A percentile compares a stretch with the other conserved stretches of the same genome.
Evolutionary conservation across 2,888 invertebrate genomes (phyloP).

Genomic region (Drosophila kuntzei): DNA sequence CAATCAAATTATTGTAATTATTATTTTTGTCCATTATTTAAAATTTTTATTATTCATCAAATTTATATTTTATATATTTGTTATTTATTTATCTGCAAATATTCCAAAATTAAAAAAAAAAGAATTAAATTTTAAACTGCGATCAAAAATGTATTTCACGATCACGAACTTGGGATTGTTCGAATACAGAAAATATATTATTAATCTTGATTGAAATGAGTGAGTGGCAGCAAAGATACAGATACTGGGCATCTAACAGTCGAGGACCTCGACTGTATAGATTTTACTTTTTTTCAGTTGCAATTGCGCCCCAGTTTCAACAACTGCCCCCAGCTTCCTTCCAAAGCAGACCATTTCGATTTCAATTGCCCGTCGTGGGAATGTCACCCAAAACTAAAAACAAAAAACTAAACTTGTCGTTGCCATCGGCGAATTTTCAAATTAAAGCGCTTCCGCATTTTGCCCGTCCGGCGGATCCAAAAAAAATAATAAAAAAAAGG

Average conservation of each 20-base stretch:
- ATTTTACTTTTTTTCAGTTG: constrained; percentile 25
- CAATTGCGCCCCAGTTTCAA: constrained; percentile 50
- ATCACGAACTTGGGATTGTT: no score
- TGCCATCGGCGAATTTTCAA: constrained; percentile 50
- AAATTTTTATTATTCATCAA: no score
- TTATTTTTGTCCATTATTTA: no score
- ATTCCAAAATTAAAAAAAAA: no score
- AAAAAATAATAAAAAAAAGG: constrained; percentile 15
- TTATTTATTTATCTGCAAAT: no score
- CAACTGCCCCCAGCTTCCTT: constrained; percentile 6
- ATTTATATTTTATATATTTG: no score
- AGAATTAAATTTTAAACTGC: no score
- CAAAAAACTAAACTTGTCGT: constrained; percentile 32
- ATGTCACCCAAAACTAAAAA: constrained; percentile 34
- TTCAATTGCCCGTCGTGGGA: constrained; percentile 58
- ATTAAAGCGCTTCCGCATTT: constrained; percentile 66
- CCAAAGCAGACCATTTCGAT: constrained; percentile 11
- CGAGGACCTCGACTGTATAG: neutral
- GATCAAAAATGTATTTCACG: no score
- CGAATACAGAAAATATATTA: no score
- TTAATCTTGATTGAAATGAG: neutral
- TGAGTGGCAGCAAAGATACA: neutral
- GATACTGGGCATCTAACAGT: neutral
- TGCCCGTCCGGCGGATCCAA: constrained; percentile 34
- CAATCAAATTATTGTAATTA: no score